A percentile compares a stretch with the other conserved stretches of the same genome.
phyloP scores from a whole-genome alignment of 2,888 invertebrate genomes.

The Podotricha telesiphe region DNA sequence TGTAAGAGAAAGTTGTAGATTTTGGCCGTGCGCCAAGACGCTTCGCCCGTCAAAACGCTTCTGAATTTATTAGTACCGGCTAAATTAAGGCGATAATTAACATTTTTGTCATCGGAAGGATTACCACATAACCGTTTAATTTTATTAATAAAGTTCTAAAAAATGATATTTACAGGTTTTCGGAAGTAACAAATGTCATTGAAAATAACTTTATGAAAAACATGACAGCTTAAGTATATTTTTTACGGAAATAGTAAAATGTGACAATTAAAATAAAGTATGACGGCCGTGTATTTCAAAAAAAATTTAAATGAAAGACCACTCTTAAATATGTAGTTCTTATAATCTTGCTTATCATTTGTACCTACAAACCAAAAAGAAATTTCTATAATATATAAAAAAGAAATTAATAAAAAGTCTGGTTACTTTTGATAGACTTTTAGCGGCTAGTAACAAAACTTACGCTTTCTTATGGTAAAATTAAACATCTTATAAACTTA shows the following conservation, averaged over 20 bases:
- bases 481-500: background rate
- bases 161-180: conserved; percentile 51
- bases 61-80: conserved; percentile 72
- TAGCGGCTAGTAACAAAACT: too few species aligned
- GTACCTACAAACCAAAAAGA: too few species aligned
- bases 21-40: conserved; percentile 68
- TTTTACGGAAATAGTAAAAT: conserved; percentile 13
- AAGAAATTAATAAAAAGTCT: background rate
- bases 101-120: conserved; percentile 73
- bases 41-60: conserved; percentile 62
- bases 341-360: background rate
- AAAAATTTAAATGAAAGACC: too few species aligned
- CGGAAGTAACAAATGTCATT: conserved; percentile 24
- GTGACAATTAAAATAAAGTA: background rate
- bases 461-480: background rate
- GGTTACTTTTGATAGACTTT: too few species aligned
- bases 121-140: conserved; percentile 63
- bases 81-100: conserved; percentile 73
- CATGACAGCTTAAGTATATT: conserved; percentile 25
- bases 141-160: conserved; percentile 51
- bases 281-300: background rate
- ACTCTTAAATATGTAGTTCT: too few species aligned
- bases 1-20: conserved; percentile 65
- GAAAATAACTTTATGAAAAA: conserved; percentile 21
- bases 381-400: background rate